These are phyloP conservation scores for Neotoma lepida DNA, from an alignment of 2,113 vertebrate genomes.

Conservation along the genomic window DNA sequence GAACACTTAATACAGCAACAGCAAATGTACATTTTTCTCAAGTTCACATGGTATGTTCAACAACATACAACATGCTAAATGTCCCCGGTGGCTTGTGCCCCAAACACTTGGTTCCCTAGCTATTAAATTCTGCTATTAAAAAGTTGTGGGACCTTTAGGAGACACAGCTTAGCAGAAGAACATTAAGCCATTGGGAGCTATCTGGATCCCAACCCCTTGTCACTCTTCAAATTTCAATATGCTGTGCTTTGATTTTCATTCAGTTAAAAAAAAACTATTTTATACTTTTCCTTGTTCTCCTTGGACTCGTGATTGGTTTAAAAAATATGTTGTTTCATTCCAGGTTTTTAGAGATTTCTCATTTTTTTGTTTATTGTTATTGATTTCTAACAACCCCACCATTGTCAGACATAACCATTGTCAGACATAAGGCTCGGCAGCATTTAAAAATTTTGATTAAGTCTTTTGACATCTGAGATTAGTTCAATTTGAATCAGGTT, in stretches of 20 bases:
- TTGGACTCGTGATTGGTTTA: background rate
- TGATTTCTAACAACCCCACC: background rate
- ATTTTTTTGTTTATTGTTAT: background rate
- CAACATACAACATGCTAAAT: background rate
- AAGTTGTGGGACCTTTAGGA: background rate
- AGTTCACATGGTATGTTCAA: background rate
- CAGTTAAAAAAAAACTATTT: background rate
- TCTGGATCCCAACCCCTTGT: background rate
- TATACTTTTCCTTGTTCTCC: background rate
- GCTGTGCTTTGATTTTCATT: background rate
- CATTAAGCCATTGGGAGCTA: no score
- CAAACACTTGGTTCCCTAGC: background rate
- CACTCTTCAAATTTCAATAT: background rate
- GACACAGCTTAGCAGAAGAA: background rate
- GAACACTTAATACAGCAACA: background rate
- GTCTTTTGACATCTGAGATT: background rate
- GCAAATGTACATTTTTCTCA: background rate
- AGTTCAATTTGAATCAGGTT: no score
- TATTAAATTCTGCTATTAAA: background rate
- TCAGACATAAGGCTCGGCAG: background rate
- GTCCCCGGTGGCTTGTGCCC: background rate
- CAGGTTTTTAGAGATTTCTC: background rate
- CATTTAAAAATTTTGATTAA: background rate
- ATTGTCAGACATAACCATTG: background rate
- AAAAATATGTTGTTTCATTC: background rate